Percentiles rank a stretch among this genome's conserved stretches.
Conservation (phyloP, 1,140 invertebrate genomes). For the Metopolophium dirhodum region DNA sequence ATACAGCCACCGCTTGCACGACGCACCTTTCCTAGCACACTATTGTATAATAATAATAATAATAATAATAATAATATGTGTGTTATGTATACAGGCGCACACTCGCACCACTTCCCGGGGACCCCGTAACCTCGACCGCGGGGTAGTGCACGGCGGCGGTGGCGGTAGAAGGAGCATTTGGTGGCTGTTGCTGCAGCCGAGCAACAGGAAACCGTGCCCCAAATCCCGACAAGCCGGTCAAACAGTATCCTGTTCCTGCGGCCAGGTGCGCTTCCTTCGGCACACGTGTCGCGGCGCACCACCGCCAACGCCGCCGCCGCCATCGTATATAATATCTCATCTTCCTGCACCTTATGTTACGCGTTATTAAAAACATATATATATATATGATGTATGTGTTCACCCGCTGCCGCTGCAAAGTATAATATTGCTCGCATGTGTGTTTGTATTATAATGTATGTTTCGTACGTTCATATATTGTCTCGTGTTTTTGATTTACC, state of each 20-base stretch:
- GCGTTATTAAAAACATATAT: slow-evolving; percentile 33
- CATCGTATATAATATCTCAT: slow-evolving; percentile 38
- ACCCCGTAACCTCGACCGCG: slow-evolving; percentile 36
- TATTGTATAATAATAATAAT: background rate
- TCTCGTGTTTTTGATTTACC: background rate
- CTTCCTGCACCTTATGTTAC: slow-evolving; percentile 47
- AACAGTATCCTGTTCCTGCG: slow-evolving; percentile 56
- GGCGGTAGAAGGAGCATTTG: background rate
- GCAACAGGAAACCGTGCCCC: slow-evolving; percentile 57
- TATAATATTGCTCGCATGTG: background rate
- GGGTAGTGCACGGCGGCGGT: background rate
- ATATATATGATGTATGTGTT: background rate
- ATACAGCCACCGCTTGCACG: slow-evolving; percentile 33
- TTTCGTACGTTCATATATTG: background rate
- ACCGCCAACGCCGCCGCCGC: background rate
- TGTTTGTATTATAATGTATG: background rate
- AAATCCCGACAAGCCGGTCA: slow-evolving; percentile 55
- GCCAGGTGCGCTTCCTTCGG: slow-evolving; percentile 50
- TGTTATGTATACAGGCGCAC: background rate
- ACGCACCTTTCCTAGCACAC: background rate
- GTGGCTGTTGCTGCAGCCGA: background rate
- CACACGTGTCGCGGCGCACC: slow-evolving; percentile 29
- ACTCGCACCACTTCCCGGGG: slow-evolving; percentile 27
- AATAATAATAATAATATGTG: background rate
- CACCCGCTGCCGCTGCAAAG: background rate